Percentiles rank a stretch among this genome's conserved stretches.
phyloP scores from a whole-genome alignment of 2,113 vertebrate species.

The Arenaria interpres region DNA sequence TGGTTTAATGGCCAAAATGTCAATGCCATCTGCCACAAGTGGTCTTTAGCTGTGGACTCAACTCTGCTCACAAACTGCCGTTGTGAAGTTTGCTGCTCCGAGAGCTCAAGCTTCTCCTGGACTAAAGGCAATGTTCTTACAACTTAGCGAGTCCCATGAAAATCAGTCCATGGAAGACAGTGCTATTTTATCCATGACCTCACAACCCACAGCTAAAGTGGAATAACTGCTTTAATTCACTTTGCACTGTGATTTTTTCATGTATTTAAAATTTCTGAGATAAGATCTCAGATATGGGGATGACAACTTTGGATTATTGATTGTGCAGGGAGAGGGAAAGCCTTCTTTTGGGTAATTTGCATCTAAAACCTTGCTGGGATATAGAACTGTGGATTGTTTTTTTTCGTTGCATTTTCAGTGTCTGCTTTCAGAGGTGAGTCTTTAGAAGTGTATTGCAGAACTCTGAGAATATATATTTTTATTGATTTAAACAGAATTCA shows the following conservation, averaged over 20 bases:
- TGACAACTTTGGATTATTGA: not conserved
- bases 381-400: not conserved
- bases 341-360: not conserved
- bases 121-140: not conserved
- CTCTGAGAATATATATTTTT: not conserved
- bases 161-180: not conserved
- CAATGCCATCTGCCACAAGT: not conserved
- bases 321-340: not conserved
- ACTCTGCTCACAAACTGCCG: not conserved
- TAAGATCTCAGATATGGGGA: not conserved
- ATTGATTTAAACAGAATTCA: not conserved
- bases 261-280: not conserved
- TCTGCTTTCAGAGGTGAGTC: not conserved
- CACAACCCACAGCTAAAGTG: not conserved
- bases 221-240: not conserved
- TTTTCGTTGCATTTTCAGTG: not conserved
- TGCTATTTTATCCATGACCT: not conserved
- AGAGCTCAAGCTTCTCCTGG: not conserved
- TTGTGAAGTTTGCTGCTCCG: not conserved
- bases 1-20: not conserved
- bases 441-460: not conserved
- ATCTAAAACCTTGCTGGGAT: not conserved
- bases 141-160: not conserved
- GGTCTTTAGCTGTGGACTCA: not conserved
- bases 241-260: not conserved